phyloP scores from a whole-genome alignment of 2,113 vertebrate genomes.

The Phainopepla nitens region DNA sequence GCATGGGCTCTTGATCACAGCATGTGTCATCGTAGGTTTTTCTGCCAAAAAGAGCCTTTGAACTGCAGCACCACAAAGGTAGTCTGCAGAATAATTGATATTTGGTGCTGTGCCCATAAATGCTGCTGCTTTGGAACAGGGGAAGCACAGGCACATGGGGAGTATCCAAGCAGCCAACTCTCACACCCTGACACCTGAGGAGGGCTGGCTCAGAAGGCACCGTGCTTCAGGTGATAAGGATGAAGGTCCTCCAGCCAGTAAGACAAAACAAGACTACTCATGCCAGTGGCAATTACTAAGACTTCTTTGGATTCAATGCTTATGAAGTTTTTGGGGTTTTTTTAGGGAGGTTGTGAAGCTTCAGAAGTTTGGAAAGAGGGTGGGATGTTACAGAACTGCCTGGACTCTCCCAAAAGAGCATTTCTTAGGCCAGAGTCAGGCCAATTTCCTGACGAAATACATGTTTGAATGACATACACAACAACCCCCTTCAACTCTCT shows the following conservation, averaged over 20 bases:
- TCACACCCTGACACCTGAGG: fast-evolving
- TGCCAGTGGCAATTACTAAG: neutral
- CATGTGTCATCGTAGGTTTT: neutral
- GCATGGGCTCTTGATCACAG: neutral
- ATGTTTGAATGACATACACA: neutral
- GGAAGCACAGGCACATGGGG: neutral
- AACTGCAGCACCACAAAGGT: neutral
- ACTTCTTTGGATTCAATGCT: neutral
- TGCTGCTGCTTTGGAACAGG: neutral
- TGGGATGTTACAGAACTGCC: neutral
- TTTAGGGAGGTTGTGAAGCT: neutral
- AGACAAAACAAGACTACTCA: neutral
- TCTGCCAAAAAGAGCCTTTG: neutral
- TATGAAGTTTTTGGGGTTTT: neutral
- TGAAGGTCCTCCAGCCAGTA: neutral
- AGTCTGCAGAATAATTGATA: neutral
- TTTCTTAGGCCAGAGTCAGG: neutral
- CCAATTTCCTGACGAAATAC: fast-evolving
- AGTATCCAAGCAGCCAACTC: neutral
- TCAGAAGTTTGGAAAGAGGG: neutral
- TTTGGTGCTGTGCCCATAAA: neutral
- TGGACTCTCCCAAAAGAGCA: neutral
- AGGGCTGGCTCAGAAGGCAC: neutral
- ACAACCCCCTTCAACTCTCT: neutral
- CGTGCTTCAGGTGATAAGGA: neutral